These are phyloP conservation scores for Rhineura floridana DNA, from an alignment of 2,113 vertebrate species.

Conservation along the genomic window DNA sequence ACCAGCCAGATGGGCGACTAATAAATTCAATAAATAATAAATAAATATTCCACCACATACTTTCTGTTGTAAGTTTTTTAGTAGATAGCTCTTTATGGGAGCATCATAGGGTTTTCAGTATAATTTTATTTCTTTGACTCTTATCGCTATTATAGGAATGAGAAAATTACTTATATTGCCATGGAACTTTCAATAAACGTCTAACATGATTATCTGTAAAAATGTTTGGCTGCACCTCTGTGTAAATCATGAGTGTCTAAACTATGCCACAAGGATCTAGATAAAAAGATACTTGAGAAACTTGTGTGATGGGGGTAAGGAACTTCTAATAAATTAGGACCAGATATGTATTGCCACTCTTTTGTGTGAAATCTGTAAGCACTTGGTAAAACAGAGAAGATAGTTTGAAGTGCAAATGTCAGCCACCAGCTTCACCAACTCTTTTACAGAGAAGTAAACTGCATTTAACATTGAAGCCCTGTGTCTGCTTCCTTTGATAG, in stretches of 20 bases:
- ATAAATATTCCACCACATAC: neutral
- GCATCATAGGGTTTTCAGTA: neutral
- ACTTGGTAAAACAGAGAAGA: neutral
- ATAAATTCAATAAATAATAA: no score
- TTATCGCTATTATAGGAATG: neutral
- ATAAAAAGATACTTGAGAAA: neutral
- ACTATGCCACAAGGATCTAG: neutral
- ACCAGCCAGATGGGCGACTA: no score
- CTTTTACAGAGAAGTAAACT: neutral
- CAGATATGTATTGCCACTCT: neutral
- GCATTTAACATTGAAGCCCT: neutral
- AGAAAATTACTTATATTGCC: neutral
- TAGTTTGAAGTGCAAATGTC: neutral
- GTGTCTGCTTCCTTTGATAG: neutral
- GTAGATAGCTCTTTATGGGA: neutral
- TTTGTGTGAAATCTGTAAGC: neutral
- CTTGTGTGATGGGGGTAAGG: neutral
- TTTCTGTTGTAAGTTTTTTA: neutral
- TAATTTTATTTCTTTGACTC: neutral
- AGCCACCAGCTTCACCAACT: neutral
- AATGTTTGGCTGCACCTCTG: neutral
- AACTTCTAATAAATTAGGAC: neutral
- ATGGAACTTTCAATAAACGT: neutral
- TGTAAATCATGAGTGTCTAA: neutral
- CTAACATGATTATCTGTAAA: neutral